phyloP scores from a whole-genome alignment of 1,140 invertebrate genomes.

The Copidosoma floridanum region DNA sequence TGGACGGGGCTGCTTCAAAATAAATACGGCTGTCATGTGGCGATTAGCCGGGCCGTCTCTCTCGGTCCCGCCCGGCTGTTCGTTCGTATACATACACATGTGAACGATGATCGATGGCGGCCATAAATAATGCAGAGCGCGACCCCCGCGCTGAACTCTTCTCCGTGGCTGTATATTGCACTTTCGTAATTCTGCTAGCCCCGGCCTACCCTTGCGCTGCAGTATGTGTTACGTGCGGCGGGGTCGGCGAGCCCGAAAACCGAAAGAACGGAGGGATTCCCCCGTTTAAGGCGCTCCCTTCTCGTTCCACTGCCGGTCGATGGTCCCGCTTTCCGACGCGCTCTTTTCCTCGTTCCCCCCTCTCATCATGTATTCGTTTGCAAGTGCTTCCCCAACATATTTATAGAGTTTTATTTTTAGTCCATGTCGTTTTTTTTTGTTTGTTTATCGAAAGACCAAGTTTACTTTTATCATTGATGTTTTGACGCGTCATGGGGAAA shows the following conservation, averaged over 20 bases:
- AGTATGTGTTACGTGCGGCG: too few species aligned
- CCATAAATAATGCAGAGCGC: slow-evolving; percentile 55
- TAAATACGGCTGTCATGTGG: slow-evolving; percentile 55
- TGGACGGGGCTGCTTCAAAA: slow-evolving; percentile 45
- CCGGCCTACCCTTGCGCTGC: slow-evolving; percentile 41
- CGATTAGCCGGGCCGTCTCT: slow-evolving; percentile 50
- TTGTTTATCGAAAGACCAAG: too few species aligned
- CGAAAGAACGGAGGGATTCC: slow-evolving; percentile 32
- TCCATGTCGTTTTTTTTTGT: background rate
- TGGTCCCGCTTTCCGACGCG: background rate
- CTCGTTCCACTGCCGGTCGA: slow-evolving; percentile 6
- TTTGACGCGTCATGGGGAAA: too few species aligned
- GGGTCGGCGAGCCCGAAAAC: too few species aligned
- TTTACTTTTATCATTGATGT: too few species aligned
- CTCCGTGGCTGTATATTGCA: background rate
- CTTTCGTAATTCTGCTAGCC: slow-evolving; percentile 28
- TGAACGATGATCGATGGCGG: slow-evolving; percentile 53
- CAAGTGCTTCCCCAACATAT: background rate
- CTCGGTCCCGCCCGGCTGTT: slow-evolving; percentile 20
- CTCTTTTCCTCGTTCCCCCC: too few species aligned
- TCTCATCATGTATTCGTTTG: too few species aligned
- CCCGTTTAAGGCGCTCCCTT: slow-evolving; percentile 26
- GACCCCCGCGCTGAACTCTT: slow-evolving; percentile 13
- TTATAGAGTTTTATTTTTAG: background rate
- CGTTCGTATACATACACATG: too few species aligned